Evolutionary conservation across 1,140 invertebrate species (phyloP), one percentile per base, ranked within the genome.

Genomic region (Zelostemma sp.): DNA sequence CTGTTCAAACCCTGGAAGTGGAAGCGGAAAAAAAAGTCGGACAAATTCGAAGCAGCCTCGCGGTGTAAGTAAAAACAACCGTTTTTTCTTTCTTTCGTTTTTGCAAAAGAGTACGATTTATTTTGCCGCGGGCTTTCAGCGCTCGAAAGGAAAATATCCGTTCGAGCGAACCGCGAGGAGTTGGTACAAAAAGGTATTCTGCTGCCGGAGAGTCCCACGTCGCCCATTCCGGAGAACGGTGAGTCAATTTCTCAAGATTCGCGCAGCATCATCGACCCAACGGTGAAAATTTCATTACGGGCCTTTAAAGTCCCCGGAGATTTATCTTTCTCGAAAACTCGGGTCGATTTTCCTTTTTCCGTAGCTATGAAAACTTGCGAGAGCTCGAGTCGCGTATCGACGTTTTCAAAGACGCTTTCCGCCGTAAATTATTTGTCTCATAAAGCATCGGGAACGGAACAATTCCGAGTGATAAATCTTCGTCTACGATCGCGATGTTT

Each of bases 1-100:
- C 90, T 98, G 75, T 97, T 99, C 84, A 97, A 97, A 87, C 97
- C 97, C 3, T 98, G 97, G 97, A 98, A 98, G 85, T 99, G 97
- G 97, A 96, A 97, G 87, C 90, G 96, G 86, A 97, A 97, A 93
- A 97, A 97, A 90, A 98, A 98, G 89, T 97, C 95, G 56, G 96
- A 99, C 81, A 97, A 97, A 85, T 96, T 98, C 79, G 96, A 98
- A 86, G 95, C 95, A 74, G 91, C 95, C 73, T 97, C 95, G 78
- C 92, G 95, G 89, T 95, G 96, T 98, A 87, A 95, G 93, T 92
- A 66, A 9, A n/a, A 9, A n/a, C 11, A 2, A 35, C 11, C n/a
- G 33, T 35, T 35, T 35, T 35, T 35, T n/a, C 1, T 5, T n/a
- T 35, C n/a, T n/a, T n/a, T n/a, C n/a, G n/a, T 35, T 35, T 35